These are phyloP conservation scores for Tapirus terrestris DNA, from an alignment of 2,113 vertebrate species.

Conservation along the genomic window DNA sequence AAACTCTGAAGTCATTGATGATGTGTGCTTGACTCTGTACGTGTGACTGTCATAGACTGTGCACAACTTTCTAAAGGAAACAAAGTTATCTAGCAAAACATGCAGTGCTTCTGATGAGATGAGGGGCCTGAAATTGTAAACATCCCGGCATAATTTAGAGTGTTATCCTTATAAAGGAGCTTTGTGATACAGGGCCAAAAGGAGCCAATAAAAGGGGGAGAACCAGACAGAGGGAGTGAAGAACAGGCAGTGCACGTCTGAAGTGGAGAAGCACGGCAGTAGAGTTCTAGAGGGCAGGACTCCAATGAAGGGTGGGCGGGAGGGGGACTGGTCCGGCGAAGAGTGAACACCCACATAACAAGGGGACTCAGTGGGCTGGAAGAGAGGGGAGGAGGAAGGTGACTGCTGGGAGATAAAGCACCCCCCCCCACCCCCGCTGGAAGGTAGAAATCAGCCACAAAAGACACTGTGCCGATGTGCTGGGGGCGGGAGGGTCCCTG, in stretches of 20 bases:
- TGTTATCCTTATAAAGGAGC: background rate
- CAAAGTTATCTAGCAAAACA: background rate
- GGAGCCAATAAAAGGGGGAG: too few species aligned
- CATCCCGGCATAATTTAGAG: background rate
- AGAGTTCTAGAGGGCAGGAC: background rate
- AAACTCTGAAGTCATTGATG: background rate
- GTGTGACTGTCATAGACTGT: background rate
- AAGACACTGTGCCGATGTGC: rapidly evolving
- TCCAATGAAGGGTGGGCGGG: too few species aligned
- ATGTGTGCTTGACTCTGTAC: background rate
- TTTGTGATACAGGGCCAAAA: background rate
- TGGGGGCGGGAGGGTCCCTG: too few species aligned
- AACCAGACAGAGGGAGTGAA: background rate
- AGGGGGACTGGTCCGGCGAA: background rate
- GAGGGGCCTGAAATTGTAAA: rapidly evolving
- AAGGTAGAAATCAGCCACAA: background rate
- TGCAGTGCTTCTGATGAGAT: background rate
- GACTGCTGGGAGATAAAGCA: background rate
- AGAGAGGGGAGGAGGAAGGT: too few species aligned
- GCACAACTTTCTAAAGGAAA: background rate
- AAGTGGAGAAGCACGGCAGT: too few species aligned
- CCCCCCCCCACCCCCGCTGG: background rate
- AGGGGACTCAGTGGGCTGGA: background rate
- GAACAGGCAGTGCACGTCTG: rapidly evolving
- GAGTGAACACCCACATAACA: background rate